These are phyloP conservation scores for Punctoribates punctum DNA, from an alignment of 2,888 invertebrate species.

Conservation along the genomic window DNA sequence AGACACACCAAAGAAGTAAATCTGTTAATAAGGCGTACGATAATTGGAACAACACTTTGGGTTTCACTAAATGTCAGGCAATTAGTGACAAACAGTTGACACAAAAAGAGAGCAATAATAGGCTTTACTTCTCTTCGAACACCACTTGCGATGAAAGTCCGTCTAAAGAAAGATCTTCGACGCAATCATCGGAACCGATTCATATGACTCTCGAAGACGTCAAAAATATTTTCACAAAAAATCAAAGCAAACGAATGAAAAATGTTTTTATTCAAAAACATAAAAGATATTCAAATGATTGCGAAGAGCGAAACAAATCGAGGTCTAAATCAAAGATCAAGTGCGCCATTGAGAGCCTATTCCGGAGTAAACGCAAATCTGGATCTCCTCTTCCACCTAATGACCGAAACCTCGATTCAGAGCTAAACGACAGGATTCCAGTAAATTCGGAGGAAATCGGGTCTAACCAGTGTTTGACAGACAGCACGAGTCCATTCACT, in stretches of 20 bases:
- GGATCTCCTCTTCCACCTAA: background rate
- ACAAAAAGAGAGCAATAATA: background rate
- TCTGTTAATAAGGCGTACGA: slow-evolving; percentile 20
- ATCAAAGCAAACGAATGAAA: slow-evolving; percentile 18
- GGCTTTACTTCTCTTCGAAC: background rate
- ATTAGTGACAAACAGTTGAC: slow-evolving; percentile 31
- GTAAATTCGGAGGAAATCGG: background rate
- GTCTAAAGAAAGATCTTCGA: background rate
- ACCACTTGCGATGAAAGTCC: background rate
- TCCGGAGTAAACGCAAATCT: slow-evolving; percentile 23
- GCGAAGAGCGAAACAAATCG: background rate
- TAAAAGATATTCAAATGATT: background rate
- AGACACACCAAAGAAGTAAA: background rate
- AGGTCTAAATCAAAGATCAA: slow-evolving; percentile 34
- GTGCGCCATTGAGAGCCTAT: slow-evolving; percentile 30
- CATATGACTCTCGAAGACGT: slow-evolving; percentile 67
- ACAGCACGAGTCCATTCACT: slow-evolving; percentile 45
- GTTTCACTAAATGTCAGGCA: slow-evolving; percentile 5
- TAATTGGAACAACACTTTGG: background rate
- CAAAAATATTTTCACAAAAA: slow-evolving; percentile 40
- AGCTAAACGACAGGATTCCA: background rate
- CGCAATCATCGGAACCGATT: slow-evolving; percentile 62
- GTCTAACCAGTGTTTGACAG: background rate
- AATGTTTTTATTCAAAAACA: background rate
- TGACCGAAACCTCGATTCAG: background rate